A percentile compares a stretch with the other conserved stretches of the same genome.
Conservation (phyloP, 2,888 invertebrate genomes). For the Dryadula phaetusa region DNA sequence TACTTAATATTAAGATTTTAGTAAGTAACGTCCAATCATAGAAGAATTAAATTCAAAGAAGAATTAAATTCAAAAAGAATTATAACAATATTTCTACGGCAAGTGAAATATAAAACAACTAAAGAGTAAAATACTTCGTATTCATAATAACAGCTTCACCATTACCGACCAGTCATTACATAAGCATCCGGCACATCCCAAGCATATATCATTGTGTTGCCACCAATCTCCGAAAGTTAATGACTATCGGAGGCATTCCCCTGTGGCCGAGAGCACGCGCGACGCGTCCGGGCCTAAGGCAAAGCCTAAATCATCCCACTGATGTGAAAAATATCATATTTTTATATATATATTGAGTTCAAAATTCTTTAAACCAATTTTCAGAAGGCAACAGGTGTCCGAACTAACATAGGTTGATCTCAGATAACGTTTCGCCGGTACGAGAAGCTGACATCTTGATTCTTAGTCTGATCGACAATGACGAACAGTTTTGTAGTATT, state of each 20-base stretch:
- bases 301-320: slow-evolving; percentile 45
- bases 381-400: slow-evolving; percentile 48
- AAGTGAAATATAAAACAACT: not conserved
- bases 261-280: slow-evolving; percentile 62
- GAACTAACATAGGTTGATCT: slow-evolving; percentile 48
- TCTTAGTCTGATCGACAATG: slow-evolving; percentile 56
- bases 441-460: slow-evolving; percentile 66
- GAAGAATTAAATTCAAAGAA: no score
- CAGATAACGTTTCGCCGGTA: slow-evolving; percentile 57
- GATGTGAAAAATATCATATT: slow-evolving; percentile 24
- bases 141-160: slow-evolving; percentile 48
- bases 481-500: slow-evolving; percentile 49
- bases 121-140: slow-evolving; percentile 42
- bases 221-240: slow-evolving; percentile 76
- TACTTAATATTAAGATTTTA: no score
- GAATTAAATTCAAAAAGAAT: not conserved
- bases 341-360: slow-evolving; percentile 22
- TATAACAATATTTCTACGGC: not conserved
- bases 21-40: no score
- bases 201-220: slow-evolving; percentile 72
- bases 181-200: slow-evolving; percentile 73
- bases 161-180: slow-evolving; percentile 64
- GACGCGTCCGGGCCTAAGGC: slow-evolving; percentile 56
- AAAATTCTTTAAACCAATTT: slow-evolving; percentile 21
- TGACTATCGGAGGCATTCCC: slow-evolving; percentile 77